Percentiles rank a stretch among this genome's conserved stretches.
phyloP scores from a whole-genome alignment of 2,113 vertebrate genomes.

The Corythaixoides concolor region DNA sequence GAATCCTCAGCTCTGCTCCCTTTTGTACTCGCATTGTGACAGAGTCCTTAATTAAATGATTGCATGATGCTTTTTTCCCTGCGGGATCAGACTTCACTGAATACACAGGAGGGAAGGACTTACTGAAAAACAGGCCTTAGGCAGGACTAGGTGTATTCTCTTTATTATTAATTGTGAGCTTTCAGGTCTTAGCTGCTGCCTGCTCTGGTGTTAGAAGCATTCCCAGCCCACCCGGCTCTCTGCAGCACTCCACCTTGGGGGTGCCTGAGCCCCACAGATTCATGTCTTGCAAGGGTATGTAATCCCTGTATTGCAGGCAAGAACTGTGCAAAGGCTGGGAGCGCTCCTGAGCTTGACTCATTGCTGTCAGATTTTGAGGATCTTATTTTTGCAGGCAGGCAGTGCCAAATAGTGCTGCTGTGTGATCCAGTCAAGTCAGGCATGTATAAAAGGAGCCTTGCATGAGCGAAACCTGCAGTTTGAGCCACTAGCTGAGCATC shows the following conservation, averaged over 20 bases:
- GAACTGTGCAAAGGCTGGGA: neutral
- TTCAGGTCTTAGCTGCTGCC: neutral
- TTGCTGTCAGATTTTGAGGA: neutral
- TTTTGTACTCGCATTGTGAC: neutral
- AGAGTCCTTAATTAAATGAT: neutral
- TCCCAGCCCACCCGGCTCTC: neutral
- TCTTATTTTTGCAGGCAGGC: neutral
- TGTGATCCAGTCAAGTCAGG: neutral
- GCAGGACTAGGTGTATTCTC: neutral
- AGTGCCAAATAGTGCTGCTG: neutral
- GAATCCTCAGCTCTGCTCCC: neutral
- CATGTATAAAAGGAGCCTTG: neutral
- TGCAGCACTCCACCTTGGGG: neutral
- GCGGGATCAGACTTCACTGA: neutral
- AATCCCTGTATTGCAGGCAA: neutral
- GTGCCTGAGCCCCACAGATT: neutral
- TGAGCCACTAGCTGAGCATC: neutral
- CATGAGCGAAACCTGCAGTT: neutral
- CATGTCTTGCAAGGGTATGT: neutral
- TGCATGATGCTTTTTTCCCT: neutral
- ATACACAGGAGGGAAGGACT: neutral
- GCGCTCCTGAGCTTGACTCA: neutral
- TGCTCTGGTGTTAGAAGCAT: neutral
- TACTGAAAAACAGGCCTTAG: neutral
- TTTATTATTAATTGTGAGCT: neutral